phyloP scores from a whole-genome alignment of 2,113 vertebrate species.

The Melierax canorus region DNA sequence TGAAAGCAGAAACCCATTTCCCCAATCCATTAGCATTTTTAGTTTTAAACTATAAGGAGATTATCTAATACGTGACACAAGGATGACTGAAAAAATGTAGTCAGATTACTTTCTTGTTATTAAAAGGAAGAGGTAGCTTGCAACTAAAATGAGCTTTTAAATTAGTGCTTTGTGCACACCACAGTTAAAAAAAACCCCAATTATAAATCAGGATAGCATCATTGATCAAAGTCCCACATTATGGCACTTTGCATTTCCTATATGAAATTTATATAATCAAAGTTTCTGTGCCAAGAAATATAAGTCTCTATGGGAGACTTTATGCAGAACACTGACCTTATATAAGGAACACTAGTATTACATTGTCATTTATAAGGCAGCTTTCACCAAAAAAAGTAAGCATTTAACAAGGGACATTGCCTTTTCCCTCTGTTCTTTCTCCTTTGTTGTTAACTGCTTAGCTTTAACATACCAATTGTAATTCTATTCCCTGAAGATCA shows the following conservation, averaged over 20 bases:
- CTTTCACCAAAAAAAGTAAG: background rate
- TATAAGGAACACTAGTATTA: background rate
- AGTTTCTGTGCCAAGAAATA: conserved; percentile 14
- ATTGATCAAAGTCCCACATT: conserved; percentile 31
- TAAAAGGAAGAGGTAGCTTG: conserved; percentile 3
- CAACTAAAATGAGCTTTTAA: conserved; percentile 41
- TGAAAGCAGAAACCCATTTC: conserved; percentile 41
- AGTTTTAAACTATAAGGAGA: conserved; percentile 42
- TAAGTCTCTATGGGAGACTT: background rate
- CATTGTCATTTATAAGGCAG: background rate
- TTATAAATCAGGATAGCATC: conserved; percentile 15
- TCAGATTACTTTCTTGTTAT: conserved; percentile 34
- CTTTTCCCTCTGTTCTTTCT: background rate
- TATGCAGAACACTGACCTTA: background rate
- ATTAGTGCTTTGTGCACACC: conserved; percentile 49
- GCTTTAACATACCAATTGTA: background rate
- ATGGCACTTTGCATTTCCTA: conserved; percentile 34
- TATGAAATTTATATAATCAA: conserved; percentile 49
- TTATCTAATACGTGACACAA: background rate
- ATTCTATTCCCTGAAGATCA: background rate
- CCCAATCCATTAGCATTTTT: conserved; percentile 44
- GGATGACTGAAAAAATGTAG: background rate
- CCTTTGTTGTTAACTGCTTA: background rate
- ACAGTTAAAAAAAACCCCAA: conserved; percentile 3
- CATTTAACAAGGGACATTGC: background rate